A percentile compares a stretch with the other conserved stretches of the same genome.
phyloP scores from a whole-genome alignment of 2,113 vertebrate genomes.

The Cairina moschata region DNA sequence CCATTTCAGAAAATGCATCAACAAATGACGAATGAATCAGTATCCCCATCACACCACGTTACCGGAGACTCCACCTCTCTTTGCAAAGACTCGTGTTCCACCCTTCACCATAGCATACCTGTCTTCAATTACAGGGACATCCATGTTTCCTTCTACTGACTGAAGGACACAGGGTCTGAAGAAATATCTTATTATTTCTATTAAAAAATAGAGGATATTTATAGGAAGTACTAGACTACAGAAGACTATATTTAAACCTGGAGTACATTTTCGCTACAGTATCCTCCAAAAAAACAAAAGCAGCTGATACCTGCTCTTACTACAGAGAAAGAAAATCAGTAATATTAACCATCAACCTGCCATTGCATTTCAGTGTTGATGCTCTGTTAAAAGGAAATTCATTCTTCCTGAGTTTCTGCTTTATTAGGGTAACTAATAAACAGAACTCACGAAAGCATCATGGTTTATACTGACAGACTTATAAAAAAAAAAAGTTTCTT shows the following conservation, averaged over 20 bases:
- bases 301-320: neutral
- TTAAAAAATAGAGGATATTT: neutral
- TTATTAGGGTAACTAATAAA: neutral
- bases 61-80: conserved; percentile 22
- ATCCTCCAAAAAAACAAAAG: neutral
- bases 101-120: neutral
- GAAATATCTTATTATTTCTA: neutral
- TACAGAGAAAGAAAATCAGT: neutral
- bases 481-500: neutral
- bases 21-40: conserved; percentile 16
- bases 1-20: neutral
- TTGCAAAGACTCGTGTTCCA: neutral
- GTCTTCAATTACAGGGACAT: neutral
- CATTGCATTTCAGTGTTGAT: neutral
- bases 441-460: neutral
- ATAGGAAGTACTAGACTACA: neutral
- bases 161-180: neutral
- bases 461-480: neutral
- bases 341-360: neutral
- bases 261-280: neutral
- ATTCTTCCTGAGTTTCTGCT: neutral
- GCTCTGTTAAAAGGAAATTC: neutral
- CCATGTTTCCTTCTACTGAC: neutral
- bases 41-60: fast-evolving
- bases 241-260: neutral